Evolutionary conservation across 2,888 invertebrate genomes (phyloP), one percentile per base, ranked within the genome.

Genomic region (Mimumesa dahlbomi): DNA sequence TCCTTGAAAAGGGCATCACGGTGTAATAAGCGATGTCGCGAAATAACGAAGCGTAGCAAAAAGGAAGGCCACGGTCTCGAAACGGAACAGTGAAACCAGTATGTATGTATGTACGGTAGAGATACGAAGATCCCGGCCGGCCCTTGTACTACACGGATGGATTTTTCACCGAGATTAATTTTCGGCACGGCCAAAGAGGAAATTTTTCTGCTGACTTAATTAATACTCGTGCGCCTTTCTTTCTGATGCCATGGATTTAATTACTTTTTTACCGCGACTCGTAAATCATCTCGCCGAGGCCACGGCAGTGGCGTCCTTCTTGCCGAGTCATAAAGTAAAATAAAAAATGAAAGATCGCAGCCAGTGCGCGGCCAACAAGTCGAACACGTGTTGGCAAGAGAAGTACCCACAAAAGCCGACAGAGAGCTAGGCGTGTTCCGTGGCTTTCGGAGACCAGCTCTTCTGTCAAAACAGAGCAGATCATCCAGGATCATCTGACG

Each of bases 191-290:
- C n/a, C 61, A 19, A 66, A 25, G 61, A 64, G 64, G 49, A 52
- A 69, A 77, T 68, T 77, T 78, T 73, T 73, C 73, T 81, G 68
- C 77, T 69, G 81, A 77, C 84, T 86, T 83, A 84, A 88, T 88
- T 87, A 86, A 85, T 85, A 85, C 82, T 82, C 80, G 62, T 59
- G 31, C 69, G 73, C 53, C 65, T 76, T 73, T 45, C 75, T 80
- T 82, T 77, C 74, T 72, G 71, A 75, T 73, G 79, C 67, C 83
- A 75, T 69, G 73, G 79, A 85, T 85, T 87, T 88, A 88, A 88
- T 89, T 87, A 88, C 87, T 87, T 88, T 88, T 88, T 87, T 86
- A 83, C 84, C 73, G 78, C 77, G 77, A 82, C 84, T 87, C 88
- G 86, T 88, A 88, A 88, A 88, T 87, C 88, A 88, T 84, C 79